Evolutionary conservation across 2,888 invertebrate genomes (phyloP), one percentile per base, ranked within the genome.

Genomic region (Athalia circularis): DNA sequence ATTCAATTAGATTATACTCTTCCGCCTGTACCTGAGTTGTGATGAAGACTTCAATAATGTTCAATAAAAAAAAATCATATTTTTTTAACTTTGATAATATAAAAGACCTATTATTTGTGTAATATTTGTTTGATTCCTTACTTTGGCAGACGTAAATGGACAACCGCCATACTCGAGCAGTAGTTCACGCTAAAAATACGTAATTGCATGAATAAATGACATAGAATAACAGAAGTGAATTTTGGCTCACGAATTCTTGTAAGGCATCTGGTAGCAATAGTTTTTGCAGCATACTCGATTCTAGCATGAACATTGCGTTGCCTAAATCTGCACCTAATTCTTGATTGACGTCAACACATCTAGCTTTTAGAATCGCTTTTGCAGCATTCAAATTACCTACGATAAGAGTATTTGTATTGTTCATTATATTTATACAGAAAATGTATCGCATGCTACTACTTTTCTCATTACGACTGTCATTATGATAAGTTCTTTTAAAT

Each of bases 221-320:
- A 9, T 65, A 29, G 11, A 43, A 50, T 75, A 29, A 15, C 4
- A 45, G 59, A 50, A 50, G 6, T 67, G 9, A 75, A 50, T 75
- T 72, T n/a, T 8, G 62, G 8, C 62, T 75, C 43, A 75, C 75
- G 50, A 62, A 62, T 48, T 62, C 45, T 75, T 75, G 75, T 43
- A 75, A 29, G 5, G 50, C 15, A 48, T 61, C 62, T 47, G 75
- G 62, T 75, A 62, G 61, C 52, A 75, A 59, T 9, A 75, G 7
- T 75, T 75, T n/a, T 64, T 75, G 75, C 64, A 75, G 11, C 29
- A 48, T 3, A 52, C 75, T 15, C 43, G 62, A 62, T 47, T 61
- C 62, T 29, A 75, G 62, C 75, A 75, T 75, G 15, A 75, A 62
- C 75, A 75, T 75, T 13, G 64, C 75, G 52, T 29, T 75, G 48